Evolutionary conservation across 1,140 invertebrate species (phyloP), one percentile per base, ranked within the genome.

Genomic region (Calephelis nemesis): DNA sequence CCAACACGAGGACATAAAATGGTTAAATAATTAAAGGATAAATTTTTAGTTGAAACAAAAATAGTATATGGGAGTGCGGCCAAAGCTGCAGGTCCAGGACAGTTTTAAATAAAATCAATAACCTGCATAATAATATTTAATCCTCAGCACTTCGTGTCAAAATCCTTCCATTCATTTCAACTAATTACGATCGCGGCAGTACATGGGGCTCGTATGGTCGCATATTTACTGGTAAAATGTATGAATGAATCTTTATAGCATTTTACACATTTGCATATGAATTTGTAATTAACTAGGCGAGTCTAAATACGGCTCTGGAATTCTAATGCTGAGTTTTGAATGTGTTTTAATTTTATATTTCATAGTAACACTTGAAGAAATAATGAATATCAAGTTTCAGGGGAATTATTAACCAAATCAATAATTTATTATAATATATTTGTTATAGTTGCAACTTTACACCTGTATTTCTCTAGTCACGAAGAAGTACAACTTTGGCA

Each of bases 261-360:
- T 83, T 84, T 82, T 81, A 79, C 80, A 82, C 72, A 91, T 91
- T 90, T 90, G 82, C 89, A 90, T 91, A 89, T 88, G 86, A 91
- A 91, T 90, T 83, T 89, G 85, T 91, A 90, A 90, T 90, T 90
- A 90, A 12, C 19, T 58, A 11, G 54, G 19, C 19, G 54, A 39
- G 10, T 54, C 15, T 58, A 87, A 87, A 76, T 75, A 60, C 39
- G 62, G 66, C 30, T 40, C 62, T 68, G 68, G 50, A 47, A 65
- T 68, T 62, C 62, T 68, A 67, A 62, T 65, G 19, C 19, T 47
- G 39, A 42, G 54, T 66, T 45, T 54, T 54, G 5, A 54, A 66
- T n/a, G 2, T 52, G 52, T 47, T 47, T 64, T 49, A 11, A 12
- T 19, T 64, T 47, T 49, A 47, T 9, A 47, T 15, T 47, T 63